A percentile compares a stretch with the other conserved stretches of the same genome.
Conservation (phyloP, 2,888 invertebrate genomes). For the Leptinotarsa tumamoca region DNA sequence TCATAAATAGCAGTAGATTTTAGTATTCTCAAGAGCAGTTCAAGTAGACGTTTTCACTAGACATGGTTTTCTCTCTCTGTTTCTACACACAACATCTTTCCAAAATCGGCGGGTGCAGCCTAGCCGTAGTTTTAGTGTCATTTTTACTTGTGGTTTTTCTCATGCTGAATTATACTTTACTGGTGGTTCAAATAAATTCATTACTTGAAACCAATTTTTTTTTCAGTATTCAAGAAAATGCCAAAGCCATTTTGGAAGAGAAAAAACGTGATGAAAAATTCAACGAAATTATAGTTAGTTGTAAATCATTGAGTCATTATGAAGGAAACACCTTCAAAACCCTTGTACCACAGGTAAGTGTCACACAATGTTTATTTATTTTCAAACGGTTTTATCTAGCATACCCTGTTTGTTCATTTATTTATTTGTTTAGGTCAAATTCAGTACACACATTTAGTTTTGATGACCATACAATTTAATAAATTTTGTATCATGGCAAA, state of each 20-base stretch:
- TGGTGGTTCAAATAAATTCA: not conserved
- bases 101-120: not conserved
- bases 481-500: no score
- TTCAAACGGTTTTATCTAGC: no score
- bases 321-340: slow-evolving; percentile 64
- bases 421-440: no score
- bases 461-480: no score
- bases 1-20: no score
- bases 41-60: no score
- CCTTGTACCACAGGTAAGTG: slow-evolving; percentile 66
- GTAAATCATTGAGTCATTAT: slow-evolving; percentile 65
- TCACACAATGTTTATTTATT: no score
- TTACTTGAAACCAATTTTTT: not conserved
- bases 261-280: slow-evolving; percentile 65
- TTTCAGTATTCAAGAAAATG: slow-evolving; percentile 62
- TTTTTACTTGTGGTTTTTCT: not conserved
- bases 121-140: not conserved
- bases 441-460: no score
- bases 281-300: slow-evolving; percentile 66
- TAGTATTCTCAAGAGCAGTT: no score
- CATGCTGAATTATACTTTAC: not conserved
- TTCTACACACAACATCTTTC: no score
- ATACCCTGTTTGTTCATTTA: no score
- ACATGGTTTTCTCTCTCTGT: no score
- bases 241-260: slow-evolving; percentile 60